Evolutionary conservation across 2,888 invertebrate genomes (phyloP).

Genomic region (Colletes collaris): DNA sequence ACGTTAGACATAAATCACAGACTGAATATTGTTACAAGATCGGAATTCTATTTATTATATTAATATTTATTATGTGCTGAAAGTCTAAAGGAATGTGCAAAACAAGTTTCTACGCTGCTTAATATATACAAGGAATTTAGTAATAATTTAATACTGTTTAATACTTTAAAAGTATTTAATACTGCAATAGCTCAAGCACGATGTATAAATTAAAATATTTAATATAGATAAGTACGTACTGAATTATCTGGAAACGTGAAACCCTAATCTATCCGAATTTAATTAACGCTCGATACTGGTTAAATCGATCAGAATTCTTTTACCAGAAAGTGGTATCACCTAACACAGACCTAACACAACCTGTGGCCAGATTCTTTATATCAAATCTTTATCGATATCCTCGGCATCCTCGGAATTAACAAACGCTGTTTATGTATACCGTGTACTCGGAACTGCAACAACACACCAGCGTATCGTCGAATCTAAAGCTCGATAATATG

Average conservation of each 20-base stretch:
- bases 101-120: neutral
- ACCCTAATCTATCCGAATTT: neutral
- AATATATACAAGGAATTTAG: neutral
- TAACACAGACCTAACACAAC: too few species aligned
- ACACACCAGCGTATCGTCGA: too few species aligned
- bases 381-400: neutral
- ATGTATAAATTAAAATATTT: neutral
- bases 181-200: too few species aligned
- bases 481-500: too few species aligned
- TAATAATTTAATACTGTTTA: neutral
- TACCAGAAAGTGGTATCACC: too few species aligned
- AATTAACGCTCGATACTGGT: too few species aligned
- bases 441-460: neutral
- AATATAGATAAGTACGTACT: neutral
- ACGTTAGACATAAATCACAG: neutral
- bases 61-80: conserved; percentile 9
- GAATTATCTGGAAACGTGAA: neutral
- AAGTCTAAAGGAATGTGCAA: conserved; percentile 1
- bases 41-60: conserved; percentile 9
- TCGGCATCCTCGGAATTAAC: too few species aligned
- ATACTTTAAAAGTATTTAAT: too few species aligned
- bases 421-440: too few species aligned
- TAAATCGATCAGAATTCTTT: too few species aligned
- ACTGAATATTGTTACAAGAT: neutral
- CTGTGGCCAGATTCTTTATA: neutral